Evolutionary conservation across 2,888 invertebrate species (phyloP).

Genomic region (Selenia dentaria): DNA sequence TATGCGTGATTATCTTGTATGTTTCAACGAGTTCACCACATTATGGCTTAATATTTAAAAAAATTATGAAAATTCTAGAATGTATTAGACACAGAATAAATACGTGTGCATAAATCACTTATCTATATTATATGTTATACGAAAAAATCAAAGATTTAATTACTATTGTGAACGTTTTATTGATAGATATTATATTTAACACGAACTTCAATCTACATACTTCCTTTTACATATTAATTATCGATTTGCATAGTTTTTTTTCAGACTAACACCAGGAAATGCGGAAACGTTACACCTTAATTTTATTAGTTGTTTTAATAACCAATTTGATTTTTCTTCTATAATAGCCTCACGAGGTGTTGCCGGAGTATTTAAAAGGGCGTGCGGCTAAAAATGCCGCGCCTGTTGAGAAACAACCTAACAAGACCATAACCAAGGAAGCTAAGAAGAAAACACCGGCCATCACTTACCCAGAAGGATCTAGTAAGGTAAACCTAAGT

Average conservation of each 20-base stretch:
- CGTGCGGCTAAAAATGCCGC: slow-evolving; percentile 61
- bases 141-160: no score
- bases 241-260: background rate
- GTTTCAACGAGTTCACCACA: no score
- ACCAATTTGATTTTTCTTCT: slow-evolving; percentile 1
- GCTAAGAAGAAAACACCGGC: slow-evolving; percentile 61
- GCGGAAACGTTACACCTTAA: background rate
- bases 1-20: no score
- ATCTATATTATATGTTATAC: no score
- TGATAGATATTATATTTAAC: no score
- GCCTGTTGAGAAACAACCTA: slow-evolving; percentile 49
- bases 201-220: background rate
- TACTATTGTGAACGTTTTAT: no score
- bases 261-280: background rate
- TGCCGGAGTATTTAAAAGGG: slow-evolving; percentile 75
- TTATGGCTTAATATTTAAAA: no score
- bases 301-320: background rate
- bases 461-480: slow-evolving; percentile 50
- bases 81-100: no score
- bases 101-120: no score
- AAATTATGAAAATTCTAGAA: no score
- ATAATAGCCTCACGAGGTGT: slow-evolving; percentile 76
- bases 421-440: slow-evolving; percentile 51
- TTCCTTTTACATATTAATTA: background rate
- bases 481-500: slow-evolving; percentile 56